Evolutionary conservation across 2,888 invertebrate genomes (phyloP).

Genomic region (Acanthacorydalis orientalis): DNA sequence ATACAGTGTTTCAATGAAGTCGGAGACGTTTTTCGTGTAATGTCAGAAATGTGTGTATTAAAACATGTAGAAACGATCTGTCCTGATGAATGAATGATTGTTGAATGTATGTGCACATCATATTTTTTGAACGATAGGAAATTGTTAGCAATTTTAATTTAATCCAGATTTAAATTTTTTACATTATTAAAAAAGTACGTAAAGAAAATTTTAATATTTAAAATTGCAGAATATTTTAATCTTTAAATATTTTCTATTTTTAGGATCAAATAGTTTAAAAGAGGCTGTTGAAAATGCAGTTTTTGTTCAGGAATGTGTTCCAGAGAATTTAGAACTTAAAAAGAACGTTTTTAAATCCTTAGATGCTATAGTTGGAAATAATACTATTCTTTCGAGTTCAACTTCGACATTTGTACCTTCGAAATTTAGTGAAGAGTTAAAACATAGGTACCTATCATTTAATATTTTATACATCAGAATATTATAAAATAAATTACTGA

Average conservation of each 20-base stretch:
- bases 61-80: no score
- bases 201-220: no score
- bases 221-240: no score
- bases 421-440: constrained; percentile 61
- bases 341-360: constrained; percentile 59
- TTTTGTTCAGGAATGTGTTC: constrained; percentile 86
- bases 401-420: constrained; percentile 89
- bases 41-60: no score
- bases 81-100: no score
- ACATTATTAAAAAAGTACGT: no score
- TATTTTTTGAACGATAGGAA: no score
- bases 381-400: constrained; percentile 78
- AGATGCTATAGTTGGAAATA: constrained; percentile 57
- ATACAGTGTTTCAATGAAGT: no score
- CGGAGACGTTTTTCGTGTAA: no score
- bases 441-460: constrained; percentile 34
- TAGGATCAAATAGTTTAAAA: constrained; percentile 48
- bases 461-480: constrained; percentile 6
- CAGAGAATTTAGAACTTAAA: constrained; percentile 76
- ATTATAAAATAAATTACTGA: neutral
- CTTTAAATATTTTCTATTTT: constrained; percentile 3
- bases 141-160: no score
- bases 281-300: constrained; percentile 59
- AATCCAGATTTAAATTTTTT: no score
- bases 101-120: no score